Evolutionary conservation across 2,797 vertebrate genomes (phyloP).

Genomic region (Phoeniculus purpureus): DNA sequence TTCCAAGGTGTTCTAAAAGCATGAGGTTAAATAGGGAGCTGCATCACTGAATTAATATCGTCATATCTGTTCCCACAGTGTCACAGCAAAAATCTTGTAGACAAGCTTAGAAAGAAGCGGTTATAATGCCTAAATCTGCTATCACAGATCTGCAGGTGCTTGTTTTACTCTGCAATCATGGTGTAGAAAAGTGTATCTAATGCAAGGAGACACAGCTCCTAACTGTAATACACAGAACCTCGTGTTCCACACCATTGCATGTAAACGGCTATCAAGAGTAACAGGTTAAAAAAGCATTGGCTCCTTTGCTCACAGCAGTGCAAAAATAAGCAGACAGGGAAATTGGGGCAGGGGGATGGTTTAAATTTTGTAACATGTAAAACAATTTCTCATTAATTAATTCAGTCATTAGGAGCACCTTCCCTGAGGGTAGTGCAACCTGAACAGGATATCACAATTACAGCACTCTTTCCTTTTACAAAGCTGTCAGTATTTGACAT

Average conservation of each 20-base stretch:
- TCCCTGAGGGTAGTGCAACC: constrained; percentile 55
- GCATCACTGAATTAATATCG: constrained; percentile 1
- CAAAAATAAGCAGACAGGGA: constrained; percentile 22
- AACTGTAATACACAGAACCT: constrained; percentile 46
- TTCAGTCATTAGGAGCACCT: constrained; percentile 54
- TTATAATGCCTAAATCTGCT: constrained; percentile 46
- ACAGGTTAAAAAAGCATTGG: constrained; percentile 64
- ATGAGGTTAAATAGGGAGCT: not conserved
- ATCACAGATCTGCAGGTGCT: constrained; percentile 54
- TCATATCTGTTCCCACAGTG: constrained; percentile 23
- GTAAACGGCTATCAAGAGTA: constrained; percentile 16
- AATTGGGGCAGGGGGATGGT: constrained; percentile 17
- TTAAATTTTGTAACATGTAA: constrained; percentile 48
- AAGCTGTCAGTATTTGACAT: constrained; percentile 31
- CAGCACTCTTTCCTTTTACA: constrained; percentile 8
- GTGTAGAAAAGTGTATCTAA: constrained; percentile 7
- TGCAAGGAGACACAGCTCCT: constrained; percentile 58
- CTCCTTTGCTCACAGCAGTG: constrained; percentile 59
- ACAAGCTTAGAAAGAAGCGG: constrained; percentile 36
- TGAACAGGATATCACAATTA: constrained; percentile 65
- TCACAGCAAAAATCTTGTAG: constrained; percentile 38
- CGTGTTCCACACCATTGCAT: not conserved
- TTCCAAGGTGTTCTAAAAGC: constrained; percentile 42
- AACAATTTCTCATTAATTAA: constrained; percentile 60
- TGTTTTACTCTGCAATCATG: constrained; percentile 62